These are phyloP conservation scores for Benthochromis sp. DNA, from an alignment of 2,113 vertebrate species.

Conservation along the genomic window DNA sequence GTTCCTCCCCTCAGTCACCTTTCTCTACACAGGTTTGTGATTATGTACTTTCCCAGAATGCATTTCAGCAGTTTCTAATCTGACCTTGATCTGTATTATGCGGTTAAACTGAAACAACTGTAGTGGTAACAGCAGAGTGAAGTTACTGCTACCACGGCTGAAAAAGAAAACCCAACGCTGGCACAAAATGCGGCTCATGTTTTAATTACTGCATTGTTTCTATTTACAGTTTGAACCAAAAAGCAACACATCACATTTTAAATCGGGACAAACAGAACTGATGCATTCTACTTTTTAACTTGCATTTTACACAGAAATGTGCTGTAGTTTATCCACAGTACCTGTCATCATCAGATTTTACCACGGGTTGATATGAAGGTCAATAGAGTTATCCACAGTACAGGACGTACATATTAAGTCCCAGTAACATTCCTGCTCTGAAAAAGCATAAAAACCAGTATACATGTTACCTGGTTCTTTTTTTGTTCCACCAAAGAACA, in stretches of 20 bases:
- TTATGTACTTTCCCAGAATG: neutral
- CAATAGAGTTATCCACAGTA: neutral
- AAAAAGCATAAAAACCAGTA: constrained; percentile 13
- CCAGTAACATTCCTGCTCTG: neutral
- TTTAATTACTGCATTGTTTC: neutral
- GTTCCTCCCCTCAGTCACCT: neutral
- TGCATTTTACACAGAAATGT: neutral
- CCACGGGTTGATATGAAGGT: neutral
- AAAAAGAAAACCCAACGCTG: neutral
- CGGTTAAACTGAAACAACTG: neutral
- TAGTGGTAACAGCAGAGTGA: neutral
- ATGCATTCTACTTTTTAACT: neutral
- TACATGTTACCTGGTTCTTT: neutral
- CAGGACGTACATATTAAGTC: neutral
- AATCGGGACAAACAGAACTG: neutral
- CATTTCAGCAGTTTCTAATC: neutral
- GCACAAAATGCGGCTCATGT: neutral
- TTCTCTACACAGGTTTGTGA: neutral
- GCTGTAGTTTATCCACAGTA: neutral
- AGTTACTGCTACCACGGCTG: neutral
- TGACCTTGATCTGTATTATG: neutral
- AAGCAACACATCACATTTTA: neutral
- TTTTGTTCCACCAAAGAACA: neutral
- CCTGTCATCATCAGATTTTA: neutral
- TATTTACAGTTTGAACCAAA: neutral